Conservation (phyloP, 1,140 invertebrate species). For the Atta texana region DNA sequence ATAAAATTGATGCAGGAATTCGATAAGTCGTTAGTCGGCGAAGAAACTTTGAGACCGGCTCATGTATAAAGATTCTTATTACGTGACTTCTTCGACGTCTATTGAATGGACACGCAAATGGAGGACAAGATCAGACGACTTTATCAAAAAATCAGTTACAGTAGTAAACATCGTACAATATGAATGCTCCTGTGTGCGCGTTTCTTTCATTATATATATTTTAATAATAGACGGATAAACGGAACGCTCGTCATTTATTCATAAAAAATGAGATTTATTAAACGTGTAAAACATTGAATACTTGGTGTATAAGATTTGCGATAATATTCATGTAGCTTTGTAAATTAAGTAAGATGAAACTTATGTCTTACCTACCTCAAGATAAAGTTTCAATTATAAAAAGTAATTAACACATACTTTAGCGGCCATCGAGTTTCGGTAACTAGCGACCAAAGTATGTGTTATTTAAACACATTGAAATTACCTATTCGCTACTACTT, state of each 20-base stretch:
- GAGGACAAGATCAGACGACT: conserved; percentile 3
- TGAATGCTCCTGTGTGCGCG: neutral
- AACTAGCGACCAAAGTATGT: neutral
- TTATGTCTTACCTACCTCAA: neutral
- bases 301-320: neutral
- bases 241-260: neutral
- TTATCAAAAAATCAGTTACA: conserved; percentile 28
- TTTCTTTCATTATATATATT: conserved; percentile 16
- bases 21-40: conserved; percentile 26
- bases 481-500: conserved; percentile 2
- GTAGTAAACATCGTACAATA: conserved; percentile 41
- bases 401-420: conserved; percentile 33
- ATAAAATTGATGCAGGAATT: conserved; percentile 10
- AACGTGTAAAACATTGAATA: conserved; percentile 23
- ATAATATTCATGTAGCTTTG: neutral
- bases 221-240: conserved; percentile 3
- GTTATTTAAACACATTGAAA: neutral
- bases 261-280: conserved; percentile 21
- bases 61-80: conserved; percentile 44
- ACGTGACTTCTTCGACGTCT: conserved; percentile 24
- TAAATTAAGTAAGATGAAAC: conserved; percentile 5
- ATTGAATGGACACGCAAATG: conserved; percentile 25
- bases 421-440: neutral
- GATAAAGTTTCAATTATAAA: conserved; percentile 14
- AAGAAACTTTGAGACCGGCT: conserved; percentile 5